Evolutionary conservation across 2,113 vertebrate genomes (phyloP).

Genomic region (Paradisaea rubra): DNA sequence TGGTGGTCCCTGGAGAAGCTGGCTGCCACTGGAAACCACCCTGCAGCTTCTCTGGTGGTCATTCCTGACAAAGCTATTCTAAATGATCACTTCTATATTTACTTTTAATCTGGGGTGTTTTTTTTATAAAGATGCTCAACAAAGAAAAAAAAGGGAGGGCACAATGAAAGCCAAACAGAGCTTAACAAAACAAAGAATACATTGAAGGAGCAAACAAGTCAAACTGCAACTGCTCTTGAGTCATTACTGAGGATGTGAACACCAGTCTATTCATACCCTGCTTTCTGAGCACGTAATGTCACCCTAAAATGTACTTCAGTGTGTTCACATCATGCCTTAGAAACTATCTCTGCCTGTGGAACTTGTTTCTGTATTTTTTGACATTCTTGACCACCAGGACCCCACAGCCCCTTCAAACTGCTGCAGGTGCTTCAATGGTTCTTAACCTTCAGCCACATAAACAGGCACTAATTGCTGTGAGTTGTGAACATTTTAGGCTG

Average conservation of each 20-base stretch:
- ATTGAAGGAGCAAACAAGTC: conserved; percentile 16
- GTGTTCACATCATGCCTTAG: background rate
- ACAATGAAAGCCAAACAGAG: background rate
- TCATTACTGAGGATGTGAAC: background rate
- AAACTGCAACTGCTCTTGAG: conserved; percentile 19
- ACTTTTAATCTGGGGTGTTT: background rate
- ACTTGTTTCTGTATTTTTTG: background rate
- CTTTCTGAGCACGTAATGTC: background rate
- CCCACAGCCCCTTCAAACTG: background rate
- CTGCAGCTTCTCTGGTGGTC: background rate
- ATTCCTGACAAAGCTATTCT: background rate
- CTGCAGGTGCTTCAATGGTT: background rate
- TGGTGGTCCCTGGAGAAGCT: background rate
- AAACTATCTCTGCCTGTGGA: background rate
- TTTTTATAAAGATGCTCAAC: background rate
- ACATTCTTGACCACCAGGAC: background rate
- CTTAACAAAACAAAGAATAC: conserved; percentile 41
- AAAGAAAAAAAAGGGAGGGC: background rate
- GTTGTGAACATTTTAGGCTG: background rate
- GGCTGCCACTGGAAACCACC: background rate
- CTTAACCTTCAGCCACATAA: background rate
- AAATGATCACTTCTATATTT: background rate
- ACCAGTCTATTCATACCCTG: background rate
- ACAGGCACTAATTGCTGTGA: background rate
- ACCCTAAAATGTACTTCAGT: background rate